Evolutionary conservation across 2,113 vertebrate genomes (phyloP).

Genomic region (Pelodiscus sinensis): DNA sequence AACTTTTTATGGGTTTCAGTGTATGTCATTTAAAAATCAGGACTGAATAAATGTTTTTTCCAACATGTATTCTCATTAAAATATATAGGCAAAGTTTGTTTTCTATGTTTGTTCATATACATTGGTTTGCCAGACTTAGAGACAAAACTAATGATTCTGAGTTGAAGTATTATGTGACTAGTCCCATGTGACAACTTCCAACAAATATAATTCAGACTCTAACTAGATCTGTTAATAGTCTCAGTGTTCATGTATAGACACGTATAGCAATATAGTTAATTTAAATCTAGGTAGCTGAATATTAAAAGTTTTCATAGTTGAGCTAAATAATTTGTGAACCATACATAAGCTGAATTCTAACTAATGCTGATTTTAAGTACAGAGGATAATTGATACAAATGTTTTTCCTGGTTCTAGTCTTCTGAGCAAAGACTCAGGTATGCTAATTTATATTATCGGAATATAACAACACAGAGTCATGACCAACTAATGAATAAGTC

Average conservation of each 20-base stretch:
- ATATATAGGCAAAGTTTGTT: background rate
- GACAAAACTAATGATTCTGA: background rate
- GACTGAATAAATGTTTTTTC: background rate
- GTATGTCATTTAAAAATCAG: background rate
- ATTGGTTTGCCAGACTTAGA: background rate
- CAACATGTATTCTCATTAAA: background rate
- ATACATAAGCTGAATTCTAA: background rate
- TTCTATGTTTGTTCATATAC: background rate
- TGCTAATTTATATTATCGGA: background rate
- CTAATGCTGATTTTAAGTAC: background rate
- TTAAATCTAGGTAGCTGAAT: background rate
- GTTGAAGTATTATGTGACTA: background rate
- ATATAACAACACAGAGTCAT: background rate
- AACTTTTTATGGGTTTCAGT: accelerated
- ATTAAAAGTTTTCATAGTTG: background rate
- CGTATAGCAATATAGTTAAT: background rate
- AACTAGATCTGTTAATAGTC: accelerated
- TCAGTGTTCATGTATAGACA: background rate
- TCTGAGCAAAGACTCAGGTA: background rate
- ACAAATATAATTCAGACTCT: accelerated
- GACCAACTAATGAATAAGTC: background rate
- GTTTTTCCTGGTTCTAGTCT: background rate
- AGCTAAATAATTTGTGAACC: background rate
- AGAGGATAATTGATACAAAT: background rate
- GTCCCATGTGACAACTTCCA: background rate